These are phyloP conservation scores for Anaspis maculata DNA, from an alignment of 2,888 invertebrate species.

Conservation along the genomic window DNA sequence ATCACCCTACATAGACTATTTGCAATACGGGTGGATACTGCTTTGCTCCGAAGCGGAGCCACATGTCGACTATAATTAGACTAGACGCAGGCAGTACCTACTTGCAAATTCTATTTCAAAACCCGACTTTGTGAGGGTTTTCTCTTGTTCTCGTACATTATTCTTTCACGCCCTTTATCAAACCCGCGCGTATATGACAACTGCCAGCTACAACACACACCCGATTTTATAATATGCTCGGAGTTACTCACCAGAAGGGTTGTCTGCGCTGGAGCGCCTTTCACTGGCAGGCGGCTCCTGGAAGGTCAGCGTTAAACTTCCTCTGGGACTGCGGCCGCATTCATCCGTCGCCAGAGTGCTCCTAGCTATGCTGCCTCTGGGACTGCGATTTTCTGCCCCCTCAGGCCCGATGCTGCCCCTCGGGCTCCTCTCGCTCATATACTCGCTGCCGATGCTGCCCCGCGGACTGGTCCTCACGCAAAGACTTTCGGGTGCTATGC, in stretches of 20 bases:
- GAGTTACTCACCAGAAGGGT: slow-evolving; percentile 43
- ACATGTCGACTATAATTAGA: too few species aligned
- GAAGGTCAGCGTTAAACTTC: slow-evolving; percentile 53
- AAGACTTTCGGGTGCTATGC: slow-evolving; percentile 46
- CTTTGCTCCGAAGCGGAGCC: too few species aligned
- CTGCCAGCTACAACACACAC: too few species aligned
- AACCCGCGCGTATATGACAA: too few species aligned
- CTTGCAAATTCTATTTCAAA: too few species aligned
- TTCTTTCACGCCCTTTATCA: too few species aligned
- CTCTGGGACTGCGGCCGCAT: slow-evolving; percentile 47
- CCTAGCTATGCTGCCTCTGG: slow-evolving; percentile 54
- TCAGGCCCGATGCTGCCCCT: slow-evolving; percentile 53
- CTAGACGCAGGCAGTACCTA: too few species aligned
- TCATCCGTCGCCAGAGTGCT: slow-evolving; percentile 44
- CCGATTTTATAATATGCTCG: too few species aligned
- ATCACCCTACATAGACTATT: too few species aligned
- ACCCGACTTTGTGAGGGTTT: too few species aligned
- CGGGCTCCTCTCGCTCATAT: slow-evolving; percentile 40
- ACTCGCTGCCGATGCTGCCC: slow-evolving; percentile 45
- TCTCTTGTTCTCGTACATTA: too few species aligned
- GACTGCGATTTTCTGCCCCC: slow-evolving; percentile 50
- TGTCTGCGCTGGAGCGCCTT: slow-evolving; percentile 53
- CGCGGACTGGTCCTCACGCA: slow-evolving; percentile 51
- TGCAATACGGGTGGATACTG: too few species aligned
- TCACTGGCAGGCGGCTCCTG: slow-evolving; percentile 52